phyloP scores from a whole-genome alignment of 2,113 vertebrate species.

The Podarcis cretensis region DNA sequence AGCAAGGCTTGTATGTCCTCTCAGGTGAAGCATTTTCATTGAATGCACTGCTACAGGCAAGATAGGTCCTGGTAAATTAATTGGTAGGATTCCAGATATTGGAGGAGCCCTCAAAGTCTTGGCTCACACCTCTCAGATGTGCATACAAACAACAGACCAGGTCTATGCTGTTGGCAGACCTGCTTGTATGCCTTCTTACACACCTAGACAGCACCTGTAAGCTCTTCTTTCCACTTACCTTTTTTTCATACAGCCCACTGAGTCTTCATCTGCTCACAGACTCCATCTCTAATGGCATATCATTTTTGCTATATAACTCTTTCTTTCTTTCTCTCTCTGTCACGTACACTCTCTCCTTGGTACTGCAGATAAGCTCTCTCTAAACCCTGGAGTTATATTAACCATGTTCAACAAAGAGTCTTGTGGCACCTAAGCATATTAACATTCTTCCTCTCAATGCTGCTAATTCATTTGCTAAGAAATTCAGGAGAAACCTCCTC shows the following conservation, averaged over 20 bases:
- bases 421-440: slow-evolving; percentile 41
- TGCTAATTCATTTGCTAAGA: slow-evolving; percentile 43
- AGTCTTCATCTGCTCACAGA: background rate
- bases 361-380: slow-evolving; percentile 31
- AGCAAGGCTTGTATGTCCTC: background rate
- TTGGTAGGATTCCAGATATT: background rate
- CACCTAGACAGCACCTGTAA: background rate
- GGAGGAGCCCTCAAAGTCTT: background rate
- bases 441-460: slow-evolving; percentile 41
- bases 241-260: background rate
- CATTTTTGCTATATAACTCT: slow-evolving; percentile 1
- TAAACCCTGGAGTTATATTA: slow-evolving; percentile 39
- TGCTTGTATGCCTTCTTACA: background rate
- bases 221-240: slow-evolving; percentile 6
- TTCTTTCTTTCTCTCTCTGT: background rate
- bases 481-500: background rate
- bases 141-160: background rate
- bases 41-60: background rate
- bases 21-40: background rate
- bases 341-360: slow-evolving; percentile 29
- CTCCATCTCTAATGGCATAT: slow-evolving; percentile 10
- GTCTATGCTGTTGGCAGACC: background rate
- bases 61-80: background rate
- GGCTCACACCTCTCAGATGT: background rate
- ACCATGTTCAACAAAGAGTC: slow-evolving; percentile 37